These are phyloP conservation scores for Ceratosolen fusciceps DNA, from an alignment of 1,140 invertebrate genomes.

Conservation along the genomic window DNA sequence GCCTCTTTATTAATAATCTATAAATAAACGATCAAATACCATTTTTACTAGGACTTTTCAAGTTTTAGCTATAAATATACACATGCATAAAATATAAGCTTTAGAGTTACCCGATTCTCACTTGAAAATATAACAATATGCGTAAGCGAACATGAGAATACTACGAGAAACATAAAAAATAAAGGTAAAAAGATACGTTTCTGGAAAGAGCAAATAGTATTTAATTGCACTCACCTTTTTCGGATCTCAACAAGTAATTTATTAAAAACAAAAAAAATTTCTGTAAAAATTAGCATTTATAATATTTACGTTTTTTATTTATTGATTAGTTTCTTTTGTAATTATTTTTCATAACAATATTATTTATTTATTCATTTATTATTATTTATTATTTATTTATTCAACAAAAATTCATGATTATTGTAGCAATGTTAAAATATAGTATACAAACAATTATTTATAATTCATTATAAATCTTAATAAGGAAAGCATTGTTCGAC, in stretches of 20 bases:
- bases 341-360: too few species aligned
- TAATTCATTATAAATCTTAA: not conserved
- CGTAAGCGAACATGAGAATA: not conserved
- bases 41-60: slow-evolving; percentile 43
- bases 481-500: not conserved
- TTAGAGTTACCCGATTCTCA: not conserved
- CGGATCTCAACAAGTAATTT: not conserved
- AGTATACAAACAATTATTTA: not conserved
- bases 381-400: too few species aligned
- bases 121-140: not conserved
- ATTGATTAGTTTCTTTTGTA: too few species aligned
- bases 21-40: slow-evolving; percentile 29
- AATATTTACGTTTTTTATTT: too few species aligned
- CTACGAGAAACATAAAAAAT: not conserved
- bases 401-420: too few species aligned
- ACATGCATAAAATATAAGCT: slow-evolving; percentile 28
- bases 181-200: not conserved
- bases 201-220: not conserved
- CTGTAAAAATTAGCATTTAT: not conserved
- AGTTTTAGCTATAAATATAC: slow-evolving; percentile 38
- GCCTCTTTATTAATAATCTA: slow-evolving; percentile 42
- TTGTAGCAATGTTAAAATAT: not conserved
- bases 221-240: slow-evolving; percentile 18
- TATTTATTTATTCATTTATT: too few species aligned
- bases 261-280: not conserved